Conservation (phyloP, 2,888 invertebrate species). For the Limenitis camilla region DNA sequence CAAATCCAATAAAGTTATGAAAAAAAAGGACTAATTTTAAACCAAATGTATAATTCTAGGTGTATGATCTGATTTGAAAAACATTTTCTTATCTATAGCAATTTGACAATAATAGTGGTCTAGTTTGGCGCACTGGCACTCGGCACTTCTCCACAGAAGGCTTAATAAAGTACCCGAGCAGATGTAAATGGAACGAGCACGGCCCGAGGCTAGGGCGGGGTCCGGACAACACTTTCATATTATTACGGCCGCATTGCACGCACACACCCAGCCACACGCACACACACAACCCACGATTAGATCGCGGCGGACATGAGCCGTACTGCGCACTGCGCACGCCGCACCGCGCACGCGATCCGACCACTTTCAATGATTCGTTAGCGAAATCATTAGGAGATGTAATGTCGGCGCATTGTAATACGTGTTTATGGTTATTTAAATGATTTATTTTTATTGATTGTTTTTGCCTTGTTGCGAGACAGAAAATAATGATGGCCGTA, state of each 20-base stretch:
- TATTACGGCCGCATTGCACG: conserved; percentile 62
- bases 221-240: conserved; percentile 72
- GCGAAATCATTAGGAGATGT: conserved; percentile 75
- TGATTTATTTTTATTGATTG: conserved; percentile 76
- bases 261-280: conserved; percentile 39
- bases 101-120: conserved; percentile 18
- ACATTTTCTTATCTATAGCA: conserved; percentile 1
- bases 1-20: no score
- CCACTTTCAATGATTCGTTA: conserved; percentile 75
- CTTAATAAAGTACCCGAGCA: conserved; percentile 69
- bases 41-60: no score
- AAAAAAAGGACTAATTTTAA: no score
- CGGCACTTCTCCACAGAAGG: conserved; percentile 45
- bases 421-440: conserved; percentile 75
- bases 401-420: conserved; percentile 71
- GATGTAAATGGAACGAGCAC: conserved; percentile 69
- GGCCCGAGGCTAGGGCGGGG: conserved; percentile 72
- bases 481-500: conserved; percentile 71
- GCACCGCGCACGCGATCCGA: conserved; percentile 63
- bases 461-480: conserved; percentile 73
- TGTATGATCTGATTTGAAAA: not conserved
- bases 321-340: no score
- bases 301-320: conserved; percentile 34
- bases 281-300: conserved; percentile 32
- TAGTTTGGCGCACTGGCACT: conserved; percentile 10